A percentile compares a stretch with the other conserved stretches of the same genome.
phyloP scores from a whole-genome alignment of 2,113 vertebrate genomes.

The Laticauda laticaudata region DNA sequence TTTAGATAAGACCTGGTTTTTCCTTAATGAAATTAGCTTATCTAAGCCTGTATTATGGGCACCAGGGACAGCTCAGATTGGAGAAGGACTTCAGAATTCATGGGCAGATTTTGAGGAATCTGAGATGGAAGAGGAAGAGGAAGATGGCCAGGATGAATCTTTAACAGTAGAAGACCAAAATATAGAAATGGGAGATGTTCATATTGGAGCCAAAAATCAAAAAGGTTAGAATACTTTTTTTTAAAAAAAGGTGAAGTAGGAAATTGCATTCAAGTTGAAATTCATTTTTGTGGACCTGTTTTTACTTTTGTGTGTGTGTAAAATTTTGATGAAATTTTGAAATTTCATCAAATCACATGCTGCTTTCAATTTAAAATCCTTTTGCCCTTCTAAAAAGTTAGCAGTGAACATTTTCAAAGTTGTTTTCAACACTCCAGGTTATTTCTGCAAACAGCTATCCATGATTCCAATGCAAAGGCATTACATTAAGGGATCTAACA shows the following conservation, averaged over 20 bases:
- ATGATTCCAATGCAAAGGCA: neutral
- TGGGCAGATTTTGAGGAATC: conserved; percentile 87
- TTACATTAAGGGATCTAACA: neutral
- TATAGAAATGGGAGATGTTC: conserved; percentile 49
- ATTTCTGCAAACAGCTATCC: neutral
- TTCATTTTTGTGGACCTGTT: neutral
- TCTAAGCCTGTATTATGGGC: conserved; percentile 77
- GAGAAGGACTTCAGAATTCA: conserved; percentile 80
- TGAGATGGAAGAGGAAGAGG: conserved; percentile 72
- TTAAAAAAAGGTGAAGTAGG: neutral
- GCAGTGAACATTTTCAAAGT: neutral
- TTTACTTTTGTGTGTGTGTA: neutral
- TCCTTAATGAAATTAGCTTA: conserved; percentile 77
- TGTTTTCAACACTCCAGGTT: neutral
- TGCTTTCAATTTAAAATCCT: neutral
- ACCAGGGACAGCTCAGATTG: conserved; percentile 88
- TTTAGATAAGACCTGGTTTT: conserved; percentile 29
- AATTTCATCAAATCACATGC: neutral
- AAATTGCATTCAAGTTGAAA: neutral
- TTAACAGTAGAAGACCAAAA: conserved; percentile 50
- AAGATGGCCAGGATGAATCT: conserved; percentile 55
- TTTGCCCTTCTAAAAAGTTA: neutral
- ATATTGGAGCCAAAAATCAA: conserved; percentile 23
- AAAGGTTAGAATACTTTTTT: conserved; percentile 31
- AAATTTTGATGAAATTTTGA: too few species aligned